Evolutionary conservation across 2,888 invertebrate species (phyloP), one percentile per base, ranked within the genome.

Genomic region (Athalia cordata): DNA sequence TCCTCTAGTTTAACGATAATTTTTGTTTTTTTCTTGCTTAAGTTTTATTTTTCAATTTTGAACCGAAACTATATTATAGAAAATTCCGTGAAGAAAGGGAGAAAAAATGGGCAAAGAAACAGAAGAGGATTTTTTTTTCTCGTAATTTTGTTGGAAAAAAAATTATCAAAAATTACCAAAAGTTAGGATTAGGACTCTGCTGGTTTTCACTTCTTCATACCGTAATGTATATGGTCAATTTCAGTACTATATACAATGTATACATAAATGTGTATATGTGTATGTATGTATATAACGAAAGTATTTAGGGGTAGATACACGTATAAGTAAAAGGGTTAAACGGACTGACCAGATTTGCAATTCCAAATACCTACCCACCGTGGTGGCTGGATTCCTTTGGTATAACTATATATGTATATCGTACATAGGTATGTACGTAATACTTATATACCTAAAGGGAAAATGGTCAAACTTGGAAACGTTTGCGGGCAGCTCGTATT

Each of bases 381-480:
- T 11, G 52, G 52, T 11, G 65, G 47, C 62, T 8, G 75, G 52
- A 75, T 75, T 75, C 75, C 75, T 47, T 15, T 59, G 47, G 29
- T 5, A 43, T 29, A 29, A n/a, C n/a, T 29, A 0, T 29, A 29
- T 29, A 29, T 2, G 29, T 2, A 29, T 29, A 29, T 29, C 2
- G 29, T 29, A 29, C 29, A 29, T 29, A 29, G 29, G 29, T 29
- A 29, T 29, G 29, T 2, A 29, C 29, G 2, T 29, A 29, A 29
- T 29, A 29, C 29, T 29, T 29, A 29, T 29, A 29, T 29, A 29
- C 29, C 45, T 57, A 6, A 9, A 50, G 50, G 47, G 75, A 43
- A 75, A 75, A 75, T 62, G 61, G 75, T 61, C 75, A 75, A 75
- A 75, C 62, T 75, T 75, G 75, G 75, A 75, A 75, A 75, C 62